Percentiles rank a stretch among this genome's conserved stretches.
Evolutionary conservation across 2,113 vertebrate genomes (phyloP).

Genomic region (Peucedramus taeniatus): DNA sequence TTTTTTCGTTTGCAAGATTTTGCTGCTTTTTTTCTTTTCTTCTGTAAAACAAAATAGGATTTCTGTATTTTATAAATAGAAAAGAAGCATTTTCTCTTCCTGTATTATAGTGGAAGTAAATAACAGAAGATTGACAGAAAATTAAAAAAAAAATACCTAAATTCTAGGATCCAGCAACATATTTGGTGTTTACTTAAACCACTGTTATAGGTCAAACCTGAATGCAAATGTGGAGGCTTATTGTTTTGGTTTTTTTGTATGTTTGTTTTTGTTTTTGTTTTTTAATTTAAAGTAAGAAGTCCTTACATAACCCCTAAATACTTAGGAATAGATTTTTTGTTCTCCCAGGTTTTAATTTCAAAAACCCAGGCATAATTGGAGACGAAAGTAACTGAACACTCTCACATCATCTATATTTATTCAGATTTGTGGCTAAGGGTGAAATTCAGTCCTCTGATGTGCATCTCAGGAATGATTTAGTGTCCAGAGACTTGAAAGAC

Average conservation of each 20-base stretch:
- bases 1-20: not conserved
- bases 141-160: rapidly evolving
- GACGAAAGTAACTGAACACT: not conserved
- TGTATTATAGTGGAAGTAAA: not conserved
- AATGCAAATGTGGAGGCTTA: not conserved
- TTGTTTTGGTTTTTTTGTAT: not conserved
- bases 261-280: not conserved
- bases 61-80: not conserved
- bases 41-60: not conserved
- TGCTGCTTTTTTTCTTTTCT: not conserved
- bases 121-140: not conserved
- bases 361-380: rapidly evolving
- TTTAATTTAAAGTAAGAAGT: not conserved
- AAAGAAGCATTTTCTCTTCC: not conserved
- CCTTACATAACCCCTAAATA: not conserved
- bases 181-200: not conserved
- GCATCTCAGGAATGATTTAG: not conserved
- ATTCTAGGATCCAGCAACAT: not conserved
- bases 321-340: not conserved
- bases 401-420: not conserved
- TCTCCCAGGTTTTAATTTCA: not conserved
- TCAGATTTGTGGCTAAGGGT: not conserved
- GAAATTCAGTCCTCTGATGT: not conserved
- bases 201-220: not conserved
- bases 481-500: not conserved